Percentiles rank a stretch among this genome's conserved stretches.
Conservation (phyloP, 2,797 vertebrate genomes). For the Mycteria americana region DNA sequence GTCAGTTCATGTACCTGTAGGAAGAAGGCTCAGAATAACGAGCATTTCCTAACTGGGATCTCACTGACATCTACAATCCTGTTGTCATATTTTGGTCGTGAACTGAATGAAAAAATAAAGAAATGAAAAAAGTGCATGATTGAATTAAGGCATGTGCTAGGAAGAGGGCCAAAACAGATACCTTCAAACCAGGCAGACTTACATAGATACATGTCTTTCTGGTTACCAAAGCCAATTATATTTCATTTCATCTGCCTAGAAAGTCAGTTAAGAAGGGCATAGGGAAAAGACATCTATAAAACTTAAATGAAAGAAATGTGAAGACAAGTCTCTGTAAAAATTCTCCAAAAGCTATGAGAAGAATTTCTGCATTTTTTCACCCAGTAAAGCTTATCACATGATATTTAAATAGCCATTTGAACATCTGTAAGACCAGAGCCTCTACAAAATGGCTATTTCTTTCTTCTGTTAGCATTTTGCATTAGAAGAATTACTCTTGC, state of each 20-base stretch:
- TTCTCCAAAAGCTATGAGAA: background rate
- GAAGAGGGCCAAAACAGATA: background rate
- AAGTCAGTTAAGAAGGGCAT: background rate
- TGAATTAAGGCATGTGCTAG: background rate
- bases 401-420: background rate
- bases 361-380: background rate
- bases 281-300: background rate
- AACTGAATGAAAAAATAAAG: slow-evolving; percentile 26
- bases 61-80: background rate
- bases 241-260: background rate
- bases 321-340: background rate
- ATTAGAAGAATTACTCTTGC: background rate
- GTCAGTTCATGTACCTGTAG: background rate
- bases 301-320: background rate
- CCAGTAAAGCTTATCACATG: background rate
- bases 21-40: background rate
- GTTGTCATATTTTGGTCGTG: background rate
- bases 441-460: background rate
- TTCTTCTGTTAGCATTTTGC: background rate
- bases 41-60: background rate
- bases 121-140: background rate
- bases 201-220: background rate
- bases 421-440: background rate
- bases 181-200: background rate
- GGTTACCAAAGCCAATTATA: background rate